Conservation (phyloP, 2,797 vertebrate genomes). For the Diglossa cyanea region DNA sequence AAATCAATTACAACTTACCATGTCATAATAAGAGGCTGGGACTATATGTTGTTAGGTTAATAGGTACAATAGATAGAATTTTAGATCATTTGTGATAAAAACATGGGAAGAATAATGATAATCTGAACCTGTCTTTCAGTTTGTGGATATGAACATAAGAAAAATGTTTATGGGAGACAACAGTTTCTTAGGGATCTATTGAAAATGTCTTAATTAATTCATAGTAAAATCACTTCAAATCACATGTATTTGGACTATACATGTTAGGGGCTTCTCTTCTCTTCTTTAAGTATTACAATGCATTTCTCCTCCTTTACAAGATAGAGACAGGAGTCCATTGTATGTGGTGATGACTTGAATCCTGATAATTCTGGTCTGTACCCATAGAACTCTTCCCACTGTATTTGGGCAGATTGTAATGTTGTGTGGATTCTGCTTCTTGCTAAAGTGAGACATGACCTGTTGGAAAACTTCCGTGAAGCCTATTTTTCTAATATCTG, state of each 20-base stretch:
- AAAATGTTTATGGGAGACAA: not conserved
- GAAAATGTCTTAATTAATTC: not conserved
- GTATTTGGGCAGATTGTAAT: not conserved
- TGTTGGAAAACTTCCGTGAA: not conserved
- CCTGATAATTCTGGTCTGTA: not conserved
- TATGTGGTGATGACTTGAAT: not conserved
- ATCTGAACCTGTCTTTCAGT: not conserved
- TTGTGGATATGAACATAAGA: not conserved
- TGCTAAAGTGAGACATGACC: not conserved
- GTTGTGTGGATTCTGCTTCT: not conserved
- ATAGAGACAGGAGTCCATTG: rapidly evolving
- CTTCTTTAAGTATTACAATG: not conserved
- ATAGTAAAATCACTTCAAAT: not conserved
- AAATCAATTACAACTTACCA: not conserved
- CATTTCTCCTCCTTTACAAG: not conserved
- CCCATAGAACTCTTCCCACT: not conserved
- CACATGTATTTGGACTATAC: not conserved
- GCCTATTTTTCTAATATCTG: not conserved
- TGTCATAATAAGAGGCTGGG: not conserved
- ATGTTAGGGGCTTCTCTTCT: not conserved
- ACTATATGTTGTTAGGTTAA: not conserved
- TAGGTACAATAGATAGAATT: not conserved
- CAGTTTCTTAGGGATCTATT: not conserved
- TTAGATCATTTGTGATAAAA: not conserved
- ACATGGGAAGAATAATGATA: not conserved